Evolutionary conservation across 2,888 invertebrate species (phyloP), one percentile per base, ranked within the genome.

Genomic region (Caenorhabditis angaria): DNA sequence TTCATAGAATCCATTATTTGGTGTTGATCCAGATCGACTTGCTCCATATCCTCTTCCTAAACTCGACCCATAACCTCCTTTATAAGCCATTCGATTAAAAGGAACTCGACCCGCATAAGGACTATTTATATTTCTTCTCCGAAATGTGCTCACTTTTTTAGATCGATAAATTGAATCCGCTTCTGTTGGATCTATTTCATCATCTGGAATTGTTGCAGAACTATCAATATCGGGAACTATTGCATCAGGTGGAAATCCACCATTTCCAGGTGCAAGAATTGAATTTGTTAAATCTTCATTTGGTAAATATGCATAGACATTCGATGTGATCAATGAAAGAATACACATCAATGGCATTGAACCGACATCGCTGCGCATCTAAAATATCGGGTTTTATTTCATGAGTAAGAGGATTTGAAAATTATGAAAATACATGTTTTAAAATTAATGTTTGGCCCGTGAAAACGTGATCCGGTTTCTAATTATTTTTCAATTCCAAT

Each of bases 61-160:
- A 41, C 73, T 73, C 10, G 70, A 67, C n/a, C 76, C 76, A 47
- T 76, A 76, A 0, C 76, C 76, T 0, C 66, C 28, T 27, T 72
- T 70, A 47, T 74, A 74, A 6, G 70, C 64, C 74, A 74, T 77
- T 51, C 73, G 28, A 28, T 47, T 56, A 41, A 77, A 77, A 6
- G 77, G 77, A 25, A 74, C 61, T 20, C 65, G 61, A 0, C 61
- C 67, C 14, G 70, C 77, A 35, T 51, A 65, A 32, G 64, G 61
- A 3, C 65, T 50, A 55, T 76, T 76, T 22, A 74, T 68, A 54
- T 77, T 77, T 14, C 77, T 57, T 35, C 77, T 59, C 20, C 77
- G 62, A 56, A 77, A 77, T 27, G 77, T 74, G 29, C 58, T 58
- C 51, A 51, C 60, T 41, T 63, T 67, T 58, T 73, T 69, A 28